These are phyloP conservation scores for Neuroscelio doddi DNA, from an alignment of 2,888 invertebrate genomes.

Conservation along the genomic window DNA sequence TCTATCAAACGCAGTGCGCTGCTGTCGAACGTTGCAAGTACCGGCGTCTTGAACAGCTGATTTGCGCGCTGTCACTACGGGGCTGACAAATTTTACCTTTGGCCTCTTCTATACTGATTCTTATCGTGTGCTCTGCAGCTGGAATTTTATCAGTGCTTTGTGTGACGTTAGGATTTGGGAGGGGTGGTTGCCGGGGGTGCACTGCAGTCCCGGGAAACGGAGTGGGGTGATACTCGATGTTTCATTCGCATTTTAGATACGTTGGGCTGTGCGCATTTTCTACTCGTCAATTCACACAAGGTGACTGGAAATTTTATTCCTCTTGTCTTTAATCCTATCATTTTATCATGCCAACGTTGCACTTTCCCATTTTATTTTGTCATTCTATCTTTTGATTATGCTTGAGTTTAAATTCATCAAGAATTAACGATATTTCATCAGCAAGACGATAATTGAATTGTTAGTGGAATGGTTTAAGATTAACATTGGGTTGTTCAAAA, in stretches of 20 bases:
- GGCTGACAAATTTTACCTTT: not conserved
- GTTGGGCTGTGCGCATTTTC: no score
- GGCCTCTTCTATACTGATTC: not conserved
- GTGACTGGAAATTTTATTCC: no score
- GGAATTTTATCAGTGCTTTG: not conserved
- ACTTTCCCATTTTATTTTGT: no score
- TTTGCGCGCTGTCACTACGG: not conserved
- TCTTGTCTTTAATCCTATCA: no score
- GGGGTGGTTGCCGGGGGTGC: conserved; percentile 39
- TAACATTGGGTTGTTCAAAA: no score
- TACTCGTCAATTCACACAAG: no score
- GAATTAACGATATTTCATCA: no score
- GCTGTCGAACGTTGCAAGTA: not conserved
- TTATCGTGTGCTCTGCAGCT: not conserved
- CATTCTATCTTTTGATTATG: no score
- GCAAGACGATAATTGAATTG: no score
- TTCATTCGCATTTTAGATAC: conserved; percentile 17
- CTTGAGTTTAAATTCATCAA: no score
- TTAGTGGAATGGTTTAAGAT: no score
- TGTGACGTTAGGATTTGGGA: conserved; percentile 13
- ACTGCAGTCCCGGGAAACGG: conserved; percentile 45
- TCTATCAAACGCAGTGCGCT: not conserved
- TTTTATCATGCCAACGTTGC: no score
- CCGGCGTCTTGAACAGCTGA: conserved; percentile 3
- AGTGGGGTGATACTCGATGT: conserved; percentile 35